phyloP scores from a whole-genome alignment of 2,113 vertebrate species.

The Nematolebias whitei region DNA sequence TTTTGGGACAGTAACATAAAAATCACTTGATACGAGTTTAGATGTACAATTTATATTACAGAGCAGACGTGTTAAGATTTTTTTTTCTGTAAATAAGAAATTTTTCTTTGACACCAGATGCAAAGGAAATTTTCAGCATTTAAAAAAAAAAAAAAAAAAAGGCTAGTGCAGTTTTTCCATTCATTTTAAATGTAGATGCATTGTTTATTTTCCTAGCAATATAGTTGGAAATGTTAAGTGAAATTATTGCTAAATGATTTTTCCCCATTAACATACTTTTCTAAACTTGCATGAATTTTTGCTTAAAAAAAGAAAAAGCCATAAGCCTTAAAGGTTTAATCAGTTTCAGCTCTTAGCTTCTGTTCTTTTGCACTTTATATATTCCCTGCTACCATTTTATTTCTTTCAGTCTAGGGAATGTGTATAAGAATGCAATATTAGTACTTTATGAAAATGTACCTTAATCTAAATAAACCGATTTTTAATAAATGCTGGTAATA shows the following conservation, averaged over 20 bases:
- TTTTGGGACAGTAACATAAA: neutral
- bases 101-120: neutral
- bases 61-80: neutral
- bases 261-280: no score
- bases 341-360: neutral
- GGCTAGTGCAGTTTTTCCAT: no score
- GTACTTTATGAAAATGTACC: neutral
- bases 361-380: conserved; percentile 49
- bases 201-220: neutral
- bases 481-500: neutral
- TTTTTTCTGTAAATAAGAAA: neutral
- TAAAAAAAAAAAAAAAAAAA: no score
- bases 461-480: conserved; percentile 39
- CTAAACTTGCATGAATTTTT: neutral
- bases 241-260: neutral
- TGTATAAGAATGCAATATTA: conserved; percentile 31
- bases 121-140: no score
- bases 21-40: neutral
- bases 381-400: conserved; percentile 33
- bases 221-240: neutral
- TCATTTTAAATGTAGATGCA: no score
- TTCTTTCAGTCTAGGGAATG: conserved; percentile 17
- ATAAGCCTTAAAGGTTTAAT: neutral
- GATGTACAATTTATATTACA: no score
- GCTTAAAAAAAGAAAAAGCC: conserved; percentile 1